These are phyloP conservation scores for Sylvilagus bachmani DNA, from an alignment of 2,113 vertebrate species.

Conservation along the genomic window DNA sequence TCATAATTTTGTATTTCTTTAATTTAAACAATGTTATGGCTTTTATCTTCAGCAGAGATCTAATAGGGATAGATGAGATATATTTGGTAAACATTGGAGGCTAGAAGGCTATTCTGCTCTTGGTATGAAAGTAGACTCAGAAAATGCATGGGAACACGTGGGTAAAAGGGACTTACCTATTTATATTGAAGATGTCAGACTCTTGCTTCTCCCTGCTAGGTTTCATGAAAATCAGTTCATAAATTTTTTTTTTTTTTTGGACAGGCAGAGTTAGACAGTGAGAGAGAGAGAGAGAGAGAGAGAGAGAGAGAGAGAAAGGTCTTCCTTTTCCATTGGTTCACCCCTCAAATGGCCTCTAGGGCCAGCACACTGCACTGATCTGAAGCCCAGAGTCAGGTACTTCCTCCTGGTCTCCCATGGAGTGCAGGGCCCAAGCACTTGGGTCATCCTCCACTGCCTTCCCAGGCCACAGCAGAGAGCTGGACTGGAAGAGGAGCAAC, in stretches of 20 bases:
- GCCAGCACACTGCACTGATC: too few species aligned
- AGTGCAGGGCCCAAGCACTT: too few species aligned
- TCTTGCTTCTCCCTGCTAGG: neutral
- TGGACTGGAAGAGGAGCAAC: too few species aligned
- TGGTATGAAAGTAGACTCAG: neutral
- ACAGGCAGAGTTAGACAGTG: too few species aligned
- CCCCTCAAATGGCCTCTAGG: too few species aligned
- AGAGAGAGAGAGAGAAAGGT: too few species aligned
- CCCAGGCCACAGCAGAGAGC: too few species aligned
- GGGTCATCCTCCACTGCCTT: too few species aligned
- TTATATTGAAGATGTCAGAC: neutral
- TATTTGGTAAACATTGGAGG: neutral
- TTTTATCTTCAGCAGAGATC: neutral
- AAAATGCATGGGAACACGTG: neutral
- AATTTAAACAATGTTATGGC: neutral
- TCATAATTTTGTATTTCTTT: neutral
- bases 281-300: too few species aligned
- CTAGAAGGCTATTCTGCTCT: neutral
- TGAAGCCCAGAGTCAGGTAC: too few species aligned
- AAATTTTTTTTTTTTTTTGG: neutral
- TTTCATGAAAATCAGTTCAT: neutral
- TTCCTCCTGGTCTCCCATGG: too few species aligned
- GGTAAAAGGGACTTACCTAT: neutral
- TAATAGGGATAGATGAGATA: neutral
- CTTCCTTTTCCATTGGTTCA: too few species aligned